phyloP scores from a whole-genome alignment of 1,140 invertebrate species.

The Campoletis sonorensis region DNA sequence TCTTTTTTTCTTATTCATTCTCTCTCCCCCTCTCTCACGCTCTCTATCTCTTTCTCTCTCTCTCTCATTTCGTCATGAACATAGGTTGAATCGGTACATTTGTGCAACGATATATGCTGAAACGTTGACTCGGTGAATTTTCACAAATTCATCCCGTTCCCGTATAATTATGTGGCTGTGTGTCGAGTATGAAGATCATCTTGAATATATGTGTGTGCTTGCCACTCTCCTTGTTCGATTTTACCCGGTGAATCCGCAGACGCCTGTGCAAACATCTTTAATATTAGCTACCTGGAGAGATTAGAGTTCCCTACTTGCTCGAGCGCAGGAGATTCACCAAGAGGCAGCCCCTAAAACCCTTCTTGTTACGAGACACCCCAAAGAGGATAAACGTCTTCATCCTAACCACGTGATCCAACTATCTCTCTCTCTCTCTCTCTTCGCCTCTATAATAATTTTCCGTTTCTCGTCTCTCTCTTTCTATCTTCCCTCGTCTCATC shows the following conservation, averaged over 20 bases:
- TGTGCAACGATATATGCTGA: background rate
- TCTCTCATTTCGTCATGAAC: background rate
- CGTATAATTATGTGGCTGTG: too few relatives aligned
- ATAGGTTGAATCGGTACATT: conserved; percentile 14
- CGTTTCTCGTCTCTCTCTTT: too few relatives aligned
- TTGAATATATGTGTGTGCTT: background rate
- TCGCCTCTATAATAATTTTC: too few relatives aligned
- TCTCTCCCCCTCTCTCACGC: too few relatives aligned
- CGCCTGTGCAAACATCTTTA: conserved; percentile 61
- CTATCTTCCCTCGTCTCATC: too few relatives aligned
- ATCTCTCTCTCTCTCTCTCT: too few relatives aligned
- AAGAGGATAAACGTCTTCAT: conserved; percentile 49
- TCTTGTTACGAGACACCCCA: conserved; percentile 41
- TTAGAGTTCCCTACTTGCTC: too few relatives aligned
- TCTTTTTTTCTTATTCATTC: too few relatives aligned
- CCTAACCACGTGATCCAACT: too few relatives aligned
- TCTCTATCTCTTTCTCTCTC: background rate
- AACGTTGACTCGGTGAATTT: background rate
- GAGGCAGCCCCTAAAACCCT: conserved; percentile 22
- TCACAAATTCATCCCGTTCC: background rate
- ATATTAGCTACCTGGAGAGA: conserved; percentile 62
- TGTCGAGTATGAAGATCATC: too few relatives aligned
- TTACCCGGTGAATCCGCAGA: conserved; percentile 49
- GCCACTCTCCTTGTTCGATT: conserved; percentile 56
- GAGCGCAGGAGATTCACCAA: conserved; percentile 56